Conservation (phyloP, 2,797 vertebrate species). For the Eidolon dupreanum region DNA sequence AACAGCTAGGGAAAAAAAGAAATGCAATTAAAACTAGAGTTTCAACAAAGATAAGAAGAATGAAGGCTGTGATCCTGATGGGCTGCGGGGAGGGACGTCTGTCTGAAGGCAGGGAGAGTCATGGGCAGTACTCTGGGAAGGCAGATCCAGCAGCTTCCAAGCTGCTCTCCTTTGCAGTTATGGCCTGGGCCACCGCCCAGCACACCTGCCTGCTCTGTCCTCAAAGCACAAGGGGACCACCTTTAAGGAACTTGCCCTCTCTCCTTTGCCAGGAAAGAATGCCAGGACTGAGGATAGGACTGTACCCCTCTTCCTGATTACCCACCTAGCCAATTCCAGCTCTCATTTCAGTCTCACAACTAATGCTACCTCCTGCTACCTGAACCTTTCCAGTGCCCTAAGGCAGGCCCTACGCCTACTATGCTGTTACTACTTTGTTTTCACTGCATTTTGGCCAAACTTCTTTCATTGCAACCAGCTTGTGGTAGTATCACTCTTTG, state of each 20-base stretch:
- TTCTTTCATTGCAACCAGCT: background rate
- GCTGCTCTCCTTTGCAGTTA: background rate
- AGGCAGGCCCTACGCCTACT: background rate
- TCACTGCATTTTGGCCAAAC: background rate
- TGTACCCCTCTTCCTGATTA: background rate
- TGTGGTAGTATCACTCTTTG: background rate
- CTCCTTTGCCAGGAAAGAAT: background rate
- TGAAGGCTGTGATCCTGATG: background rate
- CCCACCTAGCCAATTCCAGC: background rate
- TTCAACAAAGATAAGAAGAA: background rate
- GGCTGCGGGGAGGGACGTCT: background rate
- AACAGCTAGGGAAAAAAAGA: conserved; percentile 65
- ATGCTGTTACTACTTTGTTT: background rate
- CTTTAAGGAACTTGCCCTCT: background rate
- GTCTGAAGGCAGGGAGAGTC: background rate
- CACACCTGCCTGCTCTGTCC: background rate
- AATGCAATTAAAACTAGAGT: conserved; percentile 18
- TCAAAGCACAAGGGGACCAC: background rate
- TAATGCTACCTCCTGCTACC: background rate
- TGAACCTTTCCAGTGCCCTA: background rate
- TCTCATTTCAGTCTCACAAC: background rate
- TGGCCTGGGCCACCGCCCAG: too few species aligned
- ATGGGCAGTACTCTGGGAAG: background rate
- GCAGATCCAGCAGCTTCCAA: background rate
- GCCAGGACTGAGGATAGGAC: background rate